These are phyloP conservation scores for Botia almorhae DNA, from an alignment of 2,797 vertebrate genomes.

Conservation along the genomic window DNA sequence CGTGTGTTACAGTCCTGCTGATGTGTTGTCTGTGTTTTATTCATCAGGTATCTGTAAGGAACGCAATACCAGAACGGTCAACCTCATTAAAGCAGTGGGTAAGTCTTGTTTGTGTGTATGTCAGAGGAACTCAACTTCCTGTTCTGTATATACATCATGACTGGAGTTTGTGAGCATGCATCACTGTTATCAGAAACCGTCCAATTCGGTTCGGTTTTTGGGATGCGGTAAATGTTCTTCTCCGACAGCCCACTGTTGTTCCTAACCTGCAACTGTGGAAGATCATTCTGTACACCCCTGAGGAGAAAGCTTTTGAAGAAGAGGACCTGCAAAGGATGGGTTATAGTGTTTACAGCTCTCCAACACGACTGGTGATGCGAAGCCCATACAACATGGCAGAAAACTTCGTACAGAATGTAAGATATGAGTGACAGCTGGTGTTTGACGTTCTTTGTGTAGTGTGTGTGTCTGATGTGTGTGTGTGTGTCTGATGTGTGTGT, in stretches of 20 bases:
- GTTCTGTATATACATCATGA: too few relatives aligned
- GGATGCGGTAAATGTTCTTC: not conserved
- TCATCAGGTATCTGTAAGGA: constrained; percentile 35
- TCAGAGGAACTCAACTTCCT: too few relatives aligned
- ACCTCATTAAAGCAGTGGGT: not conserved
- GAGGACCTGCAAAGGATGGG: constrained; percentile 62
- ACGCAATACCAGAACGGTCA: not conserved
- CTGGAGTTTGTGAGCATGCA: too few relatives aligned
- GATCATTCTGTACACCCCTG: constrained; percentile 66
- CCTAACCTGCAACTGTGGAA: constrained; percentile 55
- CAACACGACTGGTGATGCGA: constrained; percentile 65
- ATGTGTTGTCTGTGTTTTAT: too few relatives aligned
- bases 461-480: too few relatives aligned
- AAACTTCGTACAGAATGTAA: not conserved
- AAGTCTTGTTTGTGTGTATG: not conserved
- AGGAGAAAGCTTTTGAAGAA: constrained; percentile 60
- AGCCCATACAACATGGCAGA: constrained; percentile 54
- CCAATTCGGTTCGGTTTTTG: not conserved
- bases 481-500: too few relatives aligned
- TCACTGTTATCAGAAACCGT: too few relatives aligned
- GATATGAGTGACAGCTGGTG: not conserved
- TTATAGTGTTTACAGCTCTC: constrained; percentile 66
- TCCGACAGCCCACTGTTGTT: constrained; percentile 1
- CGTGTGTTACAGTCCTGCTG: not conserved
- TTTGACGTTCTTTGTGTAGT: not conserved